Evolutionary conservation across 2,888 invertebrate species (phyloP), one percentile per base, ranked within the genome.

Genomic region (Norana najaformis): DNA sequence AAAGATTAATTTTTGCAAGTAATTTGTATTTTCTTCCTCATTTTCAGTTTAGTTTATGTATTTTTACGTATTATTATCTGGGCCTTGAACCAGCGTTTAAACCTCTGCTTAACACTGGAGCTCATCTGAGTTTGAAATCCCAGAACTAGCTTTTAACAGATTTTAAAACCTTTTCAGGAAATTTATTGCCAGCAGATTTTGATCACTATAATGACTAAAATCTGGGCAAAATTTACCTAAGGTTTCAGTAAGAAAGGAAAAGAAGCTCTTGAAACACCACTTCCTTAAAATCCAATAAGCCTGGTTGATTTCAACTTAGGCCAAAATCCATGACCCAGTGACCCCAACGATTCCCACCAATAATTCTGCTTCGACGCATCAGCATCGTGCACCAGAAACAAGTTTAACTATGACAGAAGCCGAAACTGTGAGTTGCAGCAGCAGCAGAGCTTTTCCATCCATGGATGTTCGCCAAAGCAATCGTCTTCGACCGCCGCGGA

Each of bases 401-500:
- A n/a, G 69, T 69, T 69, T 69, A 69, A 69, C n/a, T n/a, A 16
- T n/a, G 6, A 69, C 30, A 69, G n/a, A 69, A 69, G 30, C 30
- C 2, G n/a, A 69, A 69, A 69, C n/a, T 69, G 69, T n/a, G 69
- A 69, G 69, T 69, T 30, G n/a, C 5, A 30, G n/a, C 69, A 69
- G 69, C 69, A 69, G 69, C 30, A 69, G 69, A 41, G 69, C 69
- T 69, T 69, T 69, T 69, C n/a, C 69, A n/a, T n/a, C 69, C n/a
- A 69, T 69, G 30, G 69, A 69, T 69, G 69, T 69, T 69, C n/a
- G 69, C 69, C 69, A 69, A 69, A n/a, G n/a, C 69, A 69, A 69
- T 69, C 69, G 69, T 69, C 69, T n/a, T 69, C 69, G 69, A n/a
- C 69, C n/a, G 30, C 69, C n/a, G n/a, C n/a, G n/a, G n/a, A 85